phyloP scores from a whole-genome alignment of 2,888 invertebrate genomes.

The Eugnorisma glareosa region DNA sequence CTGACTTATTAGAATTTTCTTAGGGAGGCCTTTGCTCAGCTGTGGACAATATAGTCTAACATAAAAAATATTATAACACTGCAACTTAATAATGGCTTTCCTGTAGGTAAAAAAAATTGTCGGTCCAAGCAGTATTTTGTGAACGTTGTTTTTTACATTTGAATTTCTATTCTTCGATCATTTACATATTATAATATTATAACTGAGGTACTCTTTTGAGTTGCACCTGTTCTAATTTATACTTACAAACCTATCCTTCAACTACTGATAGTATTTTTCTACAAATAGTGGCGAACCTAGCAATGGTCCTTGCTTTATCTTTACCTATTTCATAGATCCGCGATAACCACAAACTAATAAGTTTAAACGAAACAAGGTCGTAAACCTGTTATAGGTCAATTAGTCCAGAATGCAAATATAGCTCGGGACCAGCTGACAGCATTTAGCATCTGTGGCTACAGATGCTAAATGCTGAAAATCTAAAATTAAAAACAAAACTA shows the following conservation, averaged over 20 bases:
- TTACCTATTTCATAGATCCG: neutral
- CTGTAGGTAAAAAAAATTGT: neutral
- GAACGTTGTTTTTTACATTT: neutral
- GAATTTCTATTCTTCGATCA: neutral
- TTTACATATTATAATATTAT: no score
- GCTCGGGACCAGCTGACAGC: slow-evolving; percentile 38
- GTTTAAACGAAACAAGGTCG: slow-evolving; percentile 1
- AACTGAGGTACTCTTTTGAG: neutral
- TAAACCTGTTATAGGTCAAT: slow-evolving; percentile 43
- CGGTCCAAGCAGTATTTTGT: neutral
- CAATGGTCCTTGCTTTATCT: slow-evolving; percentile 17
- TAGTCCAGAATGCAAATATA: slow-evolving; percentile 44
- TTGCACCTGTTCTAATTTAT: neutral
- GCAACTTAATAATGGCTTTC: neutral
- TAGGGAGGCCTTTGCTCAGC: neutral
- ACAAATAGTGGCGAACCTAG: neutral
- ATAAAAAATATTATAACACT: neutral
- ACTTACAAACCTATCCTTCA: neutral
- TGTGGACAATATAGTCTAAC: neutral
- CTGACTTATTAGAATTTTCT: neutral
- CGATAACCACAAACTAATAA: neutral
- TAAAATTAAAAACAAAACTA: slow-evolving; percentile 48
- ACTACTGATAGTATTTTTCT: neutral
- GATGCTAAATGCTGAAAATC: slow-evolving; percentile 49
- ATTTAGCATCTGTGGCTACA: no score